Evolutionary conservation across 2,113 vertebrate species (phyloP), one percentile per base, ranked within the genome.

Genomic region (Platycercus adscitus): DNA sequence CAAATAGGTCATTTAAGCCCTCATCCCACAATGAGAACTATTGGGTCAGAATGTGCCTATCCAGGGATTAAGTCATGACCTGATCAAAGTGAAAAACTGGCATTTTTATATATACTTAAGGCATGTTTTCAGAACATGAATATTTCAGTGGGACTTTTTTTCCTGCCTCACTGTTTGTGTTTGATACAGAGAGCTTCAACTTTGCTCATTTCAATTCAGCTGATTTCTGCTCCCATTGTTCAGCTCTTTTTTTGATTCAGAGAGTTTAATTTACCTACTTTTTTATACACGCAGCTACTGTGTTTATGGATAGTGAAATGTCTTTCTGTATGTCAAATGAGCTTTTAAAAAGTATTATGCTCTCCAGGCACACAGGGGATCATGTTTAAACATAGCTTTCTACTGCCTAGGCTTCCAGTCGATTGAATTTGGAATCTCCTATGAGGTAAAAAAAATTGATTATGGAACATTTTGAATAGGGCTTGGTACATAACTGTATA

Each of bases 351-450:
- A 94, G 85, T 96, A 96, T 97, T 97, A 88, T 95, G 81, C 91
- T 96, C 94, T 85, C 50, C 91, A 44, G 86, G 95, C 90, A 96
- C 68, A 78, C 91, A 97, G 93, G 94, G 91, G 86, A 95, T 96
- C 93, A 97, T 98, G 94, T 97, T 98, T 98, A 98, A 98, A 97
- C 97, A 98, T 98, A 95, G 89, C 91, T 97, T 95, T 96, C 69
- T 86, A 60, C 94, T 96, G 90, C 95, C 96, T 96, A 76, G 53
- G 65, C 95, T 96, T 93, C 83, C 24, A 89, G 77, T 60, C 9
- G 4, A 98, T 97, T 96, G 89, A 95, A 97, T 98, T 91, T 95
- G 95, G 94, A 89, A 91, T 97, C 97, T 98, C 96, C 91, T 85
- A 94, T 95, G 95, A 97, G 87, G 86, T 89, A 56, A 97, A 96